Evolutionary conservation across 2,113 vertebrate species (phyloP).

Genomic region (Gymnarchus niloticus): DNA sequence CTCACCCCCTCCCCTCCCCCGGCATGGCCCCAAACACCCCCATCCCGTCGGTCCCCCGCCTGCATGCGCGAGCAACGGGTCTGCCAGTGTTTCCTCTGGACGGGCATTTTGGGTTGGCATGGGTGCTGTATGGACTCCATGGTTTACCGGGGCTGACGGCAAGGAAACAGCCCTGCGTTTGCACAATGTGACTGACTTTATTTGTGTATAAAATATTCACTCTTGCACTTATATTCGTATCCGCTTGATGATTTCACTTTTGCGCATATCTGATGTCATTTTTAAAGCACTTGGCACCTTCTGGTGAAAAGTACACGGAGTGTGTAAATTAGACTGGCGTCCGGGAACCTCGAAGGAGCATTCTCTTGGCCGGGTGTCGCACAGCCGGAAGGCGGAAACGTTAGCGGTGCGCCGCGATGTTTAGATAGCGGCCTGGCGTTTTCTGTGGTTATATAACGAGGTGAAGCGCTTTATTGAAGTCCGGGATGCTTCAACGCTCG

Average conservation of each 20-base stretch:
- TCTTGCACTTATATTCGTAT: not conserved
- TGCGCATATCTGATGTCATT: not conserved
- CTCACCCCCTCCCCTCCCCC: not conserved
- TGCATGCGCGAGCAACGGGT: not conserved
- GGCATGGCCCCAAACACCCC: slow-evolving; percentile 9
- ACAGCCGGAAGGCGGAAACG: not conserved
- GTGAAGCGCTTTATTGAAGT: not conserved
- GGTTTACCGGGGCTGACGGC: not conserved
- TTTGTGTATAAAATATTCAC: not conserved
- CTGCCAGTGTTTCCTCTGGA: not conserved
- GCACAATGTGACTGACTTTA: not conserved
- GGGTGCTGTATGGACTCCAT: not conserved
- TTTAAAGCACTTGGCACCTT: not conserved
- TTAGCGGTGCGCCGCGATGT: not conserved
- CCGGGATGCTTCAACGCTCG: not conserved
- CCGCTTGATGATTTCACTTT: not conserved
- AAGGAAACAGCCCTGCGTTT: not conserved
- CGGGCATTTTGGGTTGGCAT: not conserved
- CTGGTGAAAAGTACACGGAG: not conserved
- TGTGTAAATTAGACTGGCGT: not conserved
- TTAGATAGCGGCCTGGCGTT: not conserved
- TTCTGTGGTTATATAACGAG: not conserved
- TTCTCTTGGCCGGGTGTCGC: not conserved
- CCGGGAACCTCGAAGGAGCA: not conserved
- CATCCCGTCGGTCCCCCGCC: not conserved